Percentiles rank a stretch among this genome's conserved stretches.
These are phyloP conservation scores for Rhabdornis inornatus DNA, from an alignment of 2,113 vertebrate species.

Conservation along the genomic window DNA sequence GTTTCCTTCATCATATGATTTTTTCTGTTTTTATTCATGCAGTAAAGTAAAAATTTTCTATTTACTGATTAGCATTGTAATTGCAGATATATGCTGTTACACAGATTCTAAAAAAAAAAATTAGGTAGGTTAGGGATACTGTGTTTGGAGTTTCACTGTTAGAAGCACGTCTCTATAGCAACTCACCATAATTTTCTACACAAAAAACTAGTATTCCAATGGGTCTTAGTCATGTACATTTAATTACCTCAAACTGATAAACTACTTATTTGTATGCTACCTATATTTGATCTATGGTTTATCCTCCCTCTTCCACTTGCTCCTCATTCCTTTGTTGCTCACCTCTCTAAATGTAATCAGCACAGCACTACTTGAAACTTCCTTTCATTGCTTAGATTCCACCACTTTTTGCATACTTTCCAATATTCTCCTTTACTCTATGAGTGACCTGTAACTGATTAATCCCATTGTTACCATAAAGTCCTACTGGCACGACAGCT, in stretches of 20 bases:
- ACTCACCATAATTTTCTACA: not conserved
- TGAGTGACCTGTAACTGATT: not conserved
- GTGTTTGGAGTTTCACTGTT: not conserved
- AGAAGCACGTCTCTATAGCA: not conserved
- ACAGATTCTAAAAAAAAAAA: not conserved
- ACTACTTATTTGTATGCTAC: not conserved
- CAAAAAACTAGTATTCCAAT: not conserved
- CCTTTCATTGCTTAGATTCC: not conserved
- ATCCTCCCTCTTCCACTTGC: not conserved
- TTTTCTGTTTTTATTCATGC: not conserved
- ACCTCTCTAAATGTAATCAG: not conserved
- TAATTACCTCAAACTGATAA: not conserved
- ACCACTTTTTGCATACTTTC: not conserved
- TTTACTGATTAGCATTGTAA: not conserved
- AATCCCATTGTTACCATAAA: not conserved
- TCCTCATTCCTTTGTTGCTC: not conserved
- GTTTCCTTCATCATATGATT: not conserved
- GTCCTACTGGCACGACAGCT: not conserved
- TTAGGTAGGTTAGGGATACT: not conserved
- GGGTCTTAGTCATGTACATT: not conserved
- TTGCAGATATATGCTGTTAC: not conserved
- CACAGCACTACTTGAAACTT: not conserved
- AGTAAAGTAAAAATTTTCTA: not conserved
- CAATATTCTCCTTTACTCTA: not conserved
- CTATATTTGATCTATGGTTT: not conserved